A percentile compares a stretch with the other conserved stretches of the same genome.
phyloP scores from a whole-genome alignment of 2,113 vertebrate species.

The Lagopus muta region DNA sequence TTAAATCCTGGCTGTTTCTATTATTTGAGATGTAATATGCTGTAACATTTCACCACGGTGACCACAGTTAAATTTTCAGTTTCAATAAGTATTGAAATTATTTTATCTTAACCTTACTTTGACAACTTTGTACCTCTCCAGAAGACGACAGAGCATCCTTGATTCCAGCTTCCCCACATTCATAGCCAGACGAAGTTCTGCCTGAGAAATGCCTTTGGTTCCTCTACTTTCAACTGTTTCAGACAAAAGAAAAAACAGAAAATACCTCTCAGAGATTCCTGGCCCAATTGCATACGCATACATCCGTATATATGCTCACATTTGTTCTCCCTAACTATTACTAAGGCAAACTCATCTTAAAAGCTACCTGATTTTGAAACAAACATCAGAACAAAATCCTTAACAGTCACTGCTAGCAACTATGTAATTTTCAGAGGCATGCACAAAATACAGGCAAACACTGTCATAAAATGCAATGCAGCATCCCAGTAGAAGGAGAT shows the following conservation, averaged over 20 bases:
- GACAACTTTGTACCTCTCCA: slow-evolving; percentile 88
- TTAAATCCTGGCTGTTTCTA: not conserved
- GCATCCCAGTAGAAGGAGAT: not conserved
- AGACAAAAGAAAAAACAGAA: not conserved
- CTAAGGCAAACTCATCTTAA: not conserved
- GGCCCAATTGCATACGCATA: not conserved
- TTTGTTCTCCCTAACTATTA: not conserved
- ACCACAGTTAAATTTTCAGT: not conserved
- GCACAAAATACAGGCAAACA: not conserved
- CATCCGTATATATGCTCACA: not conserved
- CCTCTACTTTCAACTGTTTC: slow-evolving; percentile 87
- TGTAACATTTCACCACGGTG: not conserved
- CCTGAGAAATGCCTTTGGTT: slow-evolving; percentile 90
- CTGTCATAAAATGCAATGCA: not conserved
- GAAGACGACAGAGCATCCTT: slow-evolving; percentile 90
- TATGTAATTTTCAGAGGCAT: not conserved
- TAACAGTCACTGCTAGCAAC: not conserved
- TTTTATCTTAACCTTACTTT: slow-evolving; percentile 80
- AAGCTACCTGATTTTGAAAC: not conserved
- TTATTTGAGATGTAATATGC: not conserved
- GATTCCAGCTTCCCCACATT: slow-evolving; percentile 92
- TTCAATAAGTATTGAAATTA: not conserved
- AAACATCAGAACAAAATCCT: not conserved
- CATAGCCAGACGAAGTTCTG: slow-evolving; percentile 84
- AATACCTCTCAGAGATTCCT: not conserved